Evolutionary conservation across 2,113 vertebrate species (phyloP).

Genomic region (Morphnarchus princeps): DNA sequence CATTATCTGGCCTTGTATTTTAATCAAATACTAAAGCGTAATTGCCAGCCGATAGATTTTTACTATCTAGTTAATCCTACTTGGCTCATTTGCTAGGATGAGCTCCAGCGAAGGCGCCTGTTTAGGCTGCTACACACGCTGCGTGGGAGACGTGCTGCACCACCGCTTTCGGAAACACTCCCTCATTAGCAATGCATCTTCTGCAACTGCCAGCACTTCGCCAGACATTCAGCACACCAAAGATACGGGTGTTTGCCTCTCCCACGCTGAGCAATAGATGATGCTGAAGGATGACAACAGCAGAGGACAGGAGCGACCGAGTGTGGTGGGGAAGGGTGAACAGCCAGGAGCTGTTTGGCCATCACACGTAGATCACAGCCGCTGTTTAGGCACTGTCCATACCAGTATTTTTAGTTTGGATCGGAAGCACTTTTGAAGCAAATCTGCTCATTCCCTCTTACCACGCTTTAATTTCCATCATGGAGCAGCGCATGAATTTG

Average conservation of each 20-base stretch:
- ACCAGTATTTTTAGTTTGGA: neutral
- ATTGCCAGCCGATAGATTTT: neutral
- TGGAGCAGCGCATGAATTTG: rapidly evolving
- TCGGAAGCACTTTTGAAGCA: neutral
- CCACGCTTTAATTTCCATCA: neutral
- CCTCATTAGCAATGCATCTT: neutral
- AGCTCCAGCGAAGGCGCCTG: neutral
- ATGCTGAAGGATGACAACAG: neutral
- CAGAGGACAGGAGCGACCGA: rapidly evolving
- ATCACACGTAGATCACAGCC: rapidly evolving
- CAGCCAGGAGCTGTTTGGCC: neutral
- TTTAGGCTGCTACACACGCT: neutral
- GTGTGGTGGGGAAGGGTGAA: neutral
- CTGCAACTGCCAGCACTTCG: neutral
- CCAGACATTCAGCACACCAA: neutral
- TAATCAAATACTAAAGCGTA: neutral
- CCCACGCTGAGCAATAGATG: neutral
- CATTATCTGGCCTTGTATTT: neutral
- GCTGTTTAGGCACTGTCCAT: rapidly evolving
- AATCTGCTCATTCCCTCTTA: neutral
- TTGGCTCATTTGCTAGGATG: neutral
- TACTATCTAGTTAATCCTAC: neutral
- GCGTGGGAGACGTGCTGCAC: neutral
- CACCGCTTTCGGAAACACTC: neutral
- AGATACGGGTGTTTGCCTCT: neutral